Base-by-base conservation (phyloP, 2,113 vertebrate genomes). In the Nerophis ophidion region DNA sequence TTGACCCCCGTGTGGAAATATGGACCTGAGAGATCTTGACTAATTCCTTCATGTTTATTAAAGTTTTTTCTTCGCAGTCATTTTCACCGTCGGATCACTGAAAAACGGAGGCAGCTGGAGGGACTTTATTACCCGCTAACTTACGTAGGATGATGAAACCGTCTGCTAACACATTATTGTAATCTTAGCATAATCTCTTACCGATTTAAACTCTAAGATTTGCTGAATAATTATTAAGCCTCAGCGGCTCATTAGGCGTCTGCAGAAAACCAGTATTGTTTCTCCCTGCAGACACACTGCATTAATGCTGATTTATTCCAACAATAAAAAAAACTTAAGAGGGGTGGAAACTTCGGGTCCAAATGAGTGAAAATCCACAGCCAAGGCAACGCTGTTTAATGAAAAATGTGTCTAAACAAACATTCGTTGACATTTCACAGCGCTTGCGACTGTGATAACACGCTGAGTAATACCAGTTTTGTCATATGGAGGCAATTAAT, bases 201-300 rank as follows among this genome's bases (percentile, higher is more conserved):
- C 44, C 61, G 57, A 65, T 46, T 52, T 82, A 68, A 83, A 4
- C 69, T n/a, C 48, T 40, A 78, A 68, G 65, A 75, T 76, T 72
- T 57, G 56, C n/a, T 7, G 46, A 61, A 14, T 76, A 73, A 78
- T 76, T 82, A 88, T 87, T 77, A 81, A 63, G 65, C 62, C 52
- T 70, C 57, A 57, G 66, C 82, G 72, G 71, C 61, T 82, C 75
- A 77, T 84, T 83, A 81, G 71, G 57, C 49, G 11, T 19, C 44
- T 19, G 36, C 45, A 46, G 57, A 62, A 63, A 66, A 48, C 38
- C 44, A 49, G 9, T 38, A 0, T 44, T 15, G 17, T 72, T 34
- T 65, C 59, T 68, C n/a, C 69, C 63, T 50, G 60, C 60, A 70
- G 63, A 65, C 61, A 74, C 51, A 61, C 14, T 75, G 77, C 40